Evolutionary conservation across 2,888 invertebrate species (phyloP).

Genomic region (Drosophila diplacantha): DNA sequence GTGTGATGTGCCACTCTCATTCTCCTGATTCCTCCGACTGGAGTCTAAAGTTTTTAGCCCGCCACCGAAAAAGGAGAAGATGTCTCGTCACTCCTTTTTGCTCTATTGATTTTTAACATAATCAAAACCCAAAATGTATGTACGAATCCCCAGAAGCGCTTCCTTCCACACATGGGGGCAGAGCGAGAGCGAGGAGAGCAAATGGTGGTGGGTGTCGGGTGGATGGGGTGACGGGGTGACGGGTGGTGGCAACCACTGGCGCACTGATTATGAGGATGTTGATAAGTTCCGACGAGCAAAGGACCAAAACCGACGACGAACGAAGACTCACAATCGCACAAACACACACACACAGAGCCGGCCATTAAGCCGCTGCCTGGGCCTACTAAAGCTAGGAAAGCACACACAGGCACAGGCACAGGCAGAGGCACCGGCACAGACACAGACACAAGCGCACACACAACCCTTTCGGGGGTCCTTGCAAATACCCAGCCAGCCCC

Average conservation of each 20-base stretch:
- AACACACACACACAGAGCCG: slow-evolving; percentile 8
- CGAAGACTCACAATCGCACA: slow-evolving; percentile 44
- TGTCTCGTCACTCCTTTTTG: slow-evolving; percentile 69
- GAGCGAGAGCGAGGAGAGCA: slow-evolving; percentile 35
- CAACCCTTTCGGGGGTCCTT: slow-evolving; percentile 55
- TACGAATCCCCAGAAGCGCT: slow-evolving; percentile 39
- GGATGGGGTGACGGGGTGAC: slow-evolving; percentile 24
- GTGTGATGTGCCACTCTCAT: slow-evolving; percentile 42
- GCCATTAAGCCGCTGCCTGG: slow-evolving; percentile 60
- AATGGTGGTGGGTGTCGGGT: slow-evolving; percentile 30
- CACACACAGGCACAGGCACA: slow-evolving; percentile 24
- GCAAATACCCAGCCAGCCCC: slow-evolving; percentile 23
- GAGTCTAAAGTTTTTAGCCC: slow-evolving; percentile 25
- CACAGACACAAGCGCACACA: slow-evolving; percentile 21
- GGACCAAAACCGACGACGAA: slow-evolving; percentile 42
- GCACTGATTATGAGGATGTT: slow-evolving; percentile 73
- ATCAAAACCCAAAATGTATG: slow-evolving; percentile 71
- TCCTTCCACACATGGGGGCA: slow-evolving; percentile 20
- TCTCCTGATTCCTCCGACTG: slow-evolving; percentile 1
- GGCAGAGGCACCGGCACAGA: slow-evolving; percentile 26
- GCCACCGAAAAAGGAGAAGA: slow-evolving; percentile 9
- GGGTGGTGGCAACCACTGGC: slow-evolving; percentile 57
- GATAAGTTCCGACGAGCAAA: slow-evolving; percentile 64
- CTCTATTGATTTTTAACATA: slow-evolving; percentile 77
- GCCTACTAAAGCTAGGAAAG: slow-evolving; percentile 57